phyloP scores from a whole-genome alignment of 2,113 vertebrate species.

The Vireo altiloquus region DNA sequence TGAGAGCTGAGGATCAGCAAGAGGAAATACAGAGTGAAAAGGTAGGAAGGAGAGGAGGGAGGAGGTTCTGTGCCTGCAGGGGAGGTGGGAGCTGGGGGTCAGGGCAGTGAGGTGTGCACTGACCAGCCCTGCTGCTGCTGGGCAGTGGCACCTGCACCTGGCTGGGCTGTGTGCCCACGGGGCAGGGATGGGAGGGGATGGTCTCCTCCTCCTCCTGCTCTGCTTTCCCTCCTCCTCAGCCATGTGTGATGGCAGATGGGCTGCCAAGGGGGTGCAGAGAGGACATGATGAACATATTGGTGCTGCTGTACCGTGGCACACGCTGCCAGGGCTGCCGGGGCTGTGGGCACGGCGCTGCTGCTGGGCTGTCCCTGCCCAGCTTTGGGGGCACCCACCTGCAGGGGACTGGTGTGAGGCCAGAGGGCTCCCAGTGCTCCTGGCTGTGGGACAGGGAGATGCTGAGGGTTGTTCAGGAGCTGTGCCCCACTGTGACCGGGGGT shows the following conservation, averaged over 20 bases:
- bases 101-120: fast-evolving
- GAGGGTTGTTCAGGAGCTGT: neutral
- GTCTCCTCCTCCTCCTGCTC: neutral
- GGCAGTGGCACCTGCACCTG: fast-evolving
- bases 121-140: fast-evolving
- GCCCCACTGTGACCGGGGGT: fast-evolving
- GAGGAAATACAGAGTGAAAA: fast-evolving
- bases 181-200: fast-evolving
- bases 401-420: fast-evolving
- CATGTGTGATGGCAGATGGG: neutral
- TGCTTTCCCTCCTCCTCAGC: neutral
- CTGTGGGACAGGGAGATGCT: neutral
- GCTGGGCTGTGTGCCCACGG: neutral
- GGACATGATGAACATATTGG: neutral
- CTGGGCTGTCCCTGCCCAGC: fast-evolving
- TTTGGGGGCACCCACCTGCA: fast-evolving
- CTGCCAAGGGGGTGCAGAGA: neutral
- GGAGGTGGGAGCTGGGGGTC: neutral
- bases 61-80: fast-evolving
- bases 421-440: neutral
- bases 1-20: neutral
- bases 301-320: fast-evolving
- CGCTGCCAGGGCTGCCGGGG: fast-evolving
- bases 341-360: fast-evolving
- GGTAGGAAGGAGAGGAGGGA: fast-evolving